Evolutionary conservation across 2,797 vertebrate genomes (phyloP).

Genomic region (Phoxinus dragarum): DNA sequence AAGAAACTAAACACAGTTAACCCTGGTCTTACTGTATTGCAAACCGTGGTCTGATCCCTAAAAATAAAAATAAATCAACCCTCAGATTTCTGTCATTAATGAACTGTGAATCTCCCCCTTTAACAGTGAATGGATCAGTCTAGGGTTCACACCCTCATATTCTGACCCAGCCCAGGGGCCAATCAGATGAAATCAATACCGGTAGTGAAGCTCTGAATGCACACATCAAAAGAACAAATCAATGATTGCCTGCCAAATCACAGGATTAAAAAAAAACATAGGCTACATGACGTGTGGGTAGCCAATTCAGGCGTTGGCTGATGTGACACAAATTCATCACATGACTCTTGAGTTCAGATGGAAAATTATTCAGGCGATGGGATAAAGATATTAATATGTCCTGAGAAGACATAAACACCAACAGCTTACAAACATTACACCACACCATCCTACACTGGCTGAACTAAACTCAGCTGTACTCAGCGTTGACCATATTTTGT

Average conservation of each 20-base stretch:
- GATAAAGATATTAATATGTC: background rate
- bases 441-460: background rate
- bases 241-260: constrained; percentile 20
- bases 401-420: background rate
- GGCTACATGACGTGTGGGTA: background rate
- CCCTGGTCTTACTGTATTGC: constrained; percentile 41
- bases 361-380: background rate
- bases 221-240: constrained; percentile 39
- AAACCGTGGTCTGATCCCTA: background rate
- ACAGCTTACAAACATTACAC: background rate
- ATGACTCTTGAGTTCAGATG: background rate
- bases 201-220: constrained; percentile 56
- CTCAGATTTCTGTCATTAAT: background rate
- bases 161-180: constrained; percentile 54
- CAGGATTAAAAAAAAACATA: background rate
- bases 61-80: background rate
- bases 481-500: background rate
- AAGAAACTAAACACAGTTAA: constrained; percentile 57
- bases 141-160: constrained; percentile 48
- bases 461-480: background rate
- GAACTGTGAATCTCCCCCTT: background rate
- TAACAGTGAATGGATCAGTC: constrained; percentile 52
- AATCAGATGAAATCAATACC: constrained; percentile 72
- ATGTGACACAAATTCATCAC: background rate
- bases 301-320: background rate